These are phyloP conservation scores for Parauchenoglanis punctatus DNA, from an alignment of 2,797 vertebrate species.

Conservation along the genomic window DNA sequence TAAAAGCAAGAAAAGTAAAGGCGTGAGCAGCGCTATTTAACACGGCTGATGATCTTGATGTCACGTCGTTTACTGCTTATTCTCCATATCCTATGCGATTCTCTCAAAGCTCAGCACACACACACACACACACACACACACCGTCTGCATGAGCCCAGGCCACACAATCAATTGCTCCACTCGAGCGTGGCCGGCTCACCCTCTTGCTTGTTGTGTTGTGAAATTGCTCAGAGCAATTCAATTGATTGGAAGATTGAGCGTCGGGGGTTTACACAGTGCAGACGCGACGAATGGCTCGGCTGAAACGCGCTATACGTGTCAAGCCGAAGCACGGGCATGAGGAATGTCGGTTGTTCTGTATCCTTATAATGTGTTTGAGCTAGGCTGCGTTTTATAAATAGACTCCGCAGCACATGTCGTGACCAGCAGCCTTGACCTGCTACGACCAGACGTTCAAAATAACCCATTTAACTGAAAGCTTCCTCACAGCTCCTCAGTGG, in stretches of 20 bases:
- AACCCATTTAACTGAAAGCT: not conserved
- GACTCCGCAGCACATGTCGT: not conserved
- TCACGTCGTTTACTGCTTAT: not conserved
- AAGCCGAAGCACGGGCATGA: not conserved
- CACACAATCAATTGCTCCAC: constrained; percentile 56
- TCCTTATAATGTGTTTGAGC: not conserved
- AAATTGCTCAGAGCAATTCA: constrained; percentile 47
- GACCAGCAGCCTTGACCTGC: not conserved
- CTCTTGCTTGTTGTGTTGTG: constrained; percentile 36
- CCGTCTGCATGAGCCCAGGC: not conserved
- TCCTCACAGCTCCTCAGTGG: not conserved
- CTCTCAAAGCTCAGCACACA: not conserved
- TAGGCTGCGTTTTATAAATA: not conserved
- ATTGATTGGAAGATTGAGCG: constrained; percentile 38
- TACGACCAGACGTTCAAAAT: not conserved
- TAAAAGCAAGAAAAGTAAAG: not conserved
- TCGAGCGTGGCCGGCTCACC: constrained; percentile 53
- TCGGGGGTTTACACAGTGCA: constrained; percentile 32
- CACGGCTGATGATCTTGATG: not conserved
- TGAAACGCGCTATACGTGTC: not conserved
- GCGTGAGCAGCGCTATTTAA: not conserved
- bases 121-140: not conserved
- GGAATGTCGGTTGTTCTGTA: not conserved
- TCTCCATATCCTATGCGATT: not conserved
- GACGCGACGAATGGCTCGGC: not conserved